Conservation (phyloP, 2,888 invertebrate species). For the Napeogenes inachia region DNA sequence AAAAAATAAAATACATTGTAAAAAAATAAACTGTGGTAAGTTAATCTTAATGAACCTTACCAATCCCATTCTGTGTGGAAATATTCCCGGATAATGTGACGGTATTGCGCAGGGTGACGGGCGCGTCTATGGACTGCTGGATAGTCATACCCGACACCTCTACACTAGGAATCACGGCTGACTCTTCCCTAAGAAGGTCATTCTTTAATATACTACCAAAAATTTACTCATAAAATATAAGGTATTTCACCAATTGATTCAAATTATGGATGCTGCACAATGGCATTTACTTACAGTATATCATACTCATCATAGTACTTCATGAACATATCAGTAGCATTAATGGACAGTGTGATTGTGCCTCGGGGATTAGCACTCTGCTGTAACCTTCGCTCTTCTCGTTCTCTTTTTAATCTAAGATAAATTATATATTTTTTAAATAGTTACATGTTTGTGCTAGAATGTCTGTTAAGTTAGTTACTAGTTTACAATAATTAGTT, state of each 20-base stretch:
- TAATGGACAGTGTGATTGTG: conserved; percentile 89
- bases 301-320: conserved; percentile 86
- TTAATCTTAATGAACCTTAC: conserved; percentile 44
- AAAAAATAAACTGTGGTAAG: no score
- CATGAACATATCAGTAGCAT: conserved; percentile 95
- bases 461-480: no score
- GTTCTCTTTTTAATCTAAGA: conserved; percentile 81
- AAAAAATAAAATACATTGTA: no score
- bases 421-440: neutral
- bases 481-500: conserved; percentile 2
- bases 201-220: neutral
- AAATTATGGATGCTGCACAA: no score
- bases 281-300: conserved; percentile 54
- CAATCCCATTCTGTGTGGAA: conserved; percentile 92
- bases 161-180: conserved; percentile 81
- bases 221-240: no score
- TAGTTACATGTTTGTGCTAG: neutral
- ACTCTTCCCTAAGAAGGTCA: conserved; percentile 55
- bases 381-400: conserved; percentile 91
- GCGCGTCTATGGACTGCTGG: conserved; percentile 95
- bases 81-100: conserved; percentile 89
- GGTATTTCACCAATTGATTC: no score
- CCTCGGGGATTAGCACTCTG: conserved; percentile 96
- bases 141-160: conserved; percentile 97
- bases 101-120: conserved; percentile 90